Evolutionary conservation across 2,888 invertebrate species (phyloP), one percentile per base, ranked within the genome.

Genomic region (Parnassius orleans): DNA sequence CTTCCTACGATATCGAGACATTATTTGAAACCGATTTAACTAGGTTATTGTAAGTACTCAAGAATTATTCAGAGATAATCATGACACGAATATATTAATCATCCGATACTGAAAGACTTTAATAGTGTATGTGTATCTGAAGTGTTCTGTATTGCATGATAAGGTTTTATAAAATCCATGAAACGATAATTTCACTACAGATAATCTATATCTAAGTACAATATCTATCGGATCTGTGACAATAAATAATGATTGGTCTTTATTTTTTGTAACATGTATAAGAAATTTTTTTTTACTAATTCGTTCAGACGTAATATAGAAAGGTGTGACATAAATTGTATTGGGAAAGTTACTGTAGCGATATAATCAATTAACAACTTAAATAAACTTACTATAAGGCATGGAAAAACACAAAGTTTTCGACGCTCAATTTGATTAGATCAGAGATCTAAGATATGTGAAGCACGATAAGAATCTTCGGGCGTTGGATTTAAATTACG

Each of bases 61-160:
- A 88, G 86, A 79, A 80, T 84, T 86, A 83, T 86, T 87, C 84
- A 83, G 78, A 79, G 87, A 87, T 90, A 83, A 91, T 90, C 86
- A 85, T 76, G 75, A 69, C 70, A 77, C 75, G 81, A 81, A 81
- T 85, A 84, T 85, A 82, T 81, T 83, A 80, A 75, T 78, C 72
- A 70, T 77, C 71, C 80, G 83, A 84, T 81, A 81, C 75, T 77
- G 78, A 79, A 80, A 80, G 80, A 76, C 84, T 81, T 66, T 58
- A 65, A 67, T 65, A 68, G 67, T 33, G 68, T 69, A 48, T 80
- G 80, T 77, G 76, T 80, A 83, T 83, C 78, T 85, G 61, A 69
- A 86, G 86, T 84, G 77, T 73, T 74, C 74, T 67, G 65, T 69
- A 70, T 71, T 64, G 66, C 61, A 69, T 58, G 60, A 65, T 63